A percentile compares a stretch with the other conserved stretches of the same genome.
These are phyloP conservation scores for Aethina tumida DNA, from an alignment of 1,140 invertebrate species.

Conservation along the genomic window DNA sequence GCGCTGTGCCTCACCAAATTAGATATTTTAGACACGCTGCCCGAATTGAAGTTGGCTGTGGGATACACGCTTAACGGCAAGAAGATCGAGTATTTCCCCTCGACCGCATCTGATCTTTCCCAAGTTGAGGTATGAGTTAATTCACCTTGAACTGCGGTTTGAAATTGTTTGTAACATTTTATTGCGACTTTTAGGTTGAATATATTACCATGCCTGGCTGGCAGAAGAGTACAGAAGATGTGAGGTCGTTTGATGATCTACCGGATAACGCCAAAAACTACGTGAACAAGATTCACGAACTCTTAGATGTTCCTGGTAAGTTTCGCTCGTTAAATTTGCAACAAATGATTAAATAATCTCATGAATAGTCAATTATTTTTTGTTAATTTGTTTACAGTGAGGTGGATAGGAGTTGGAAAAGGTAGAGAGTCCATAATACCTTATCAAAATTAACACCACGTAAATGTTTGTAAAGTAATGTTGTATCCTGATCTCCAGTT, in stretches of 20 bases:
- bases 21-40: constrained; percentile 88
- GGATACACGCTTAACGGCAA: constrained; percentile 76
- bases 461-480: too few species aligned
- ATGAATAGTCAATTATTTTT: too few species aligned
- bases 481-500: too few species aligned
- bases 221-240: constrained; percentile 69
- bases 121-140: constrained; percentile 57
- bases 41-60: constrained; percentile 49
- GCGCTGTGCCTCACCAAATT: constrained; percentile 88
- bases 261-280: constrained; percentile 84
- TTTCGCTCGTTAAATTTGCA: too few species aligned
- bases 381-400: constrained; percentile 60
- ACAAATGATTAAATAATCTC: too few species aligned
- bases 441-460: too few species aligned
- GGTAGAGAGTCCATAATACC: constrained; percentile 68
- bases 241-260: constrained; percentile 76
- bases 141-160: too few species aligned
- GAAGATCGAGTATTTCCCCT: constrained; percentile 65
- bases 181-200: constrained; percentile 57
- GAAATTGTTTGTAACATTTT: too few species aligned
- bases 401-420: constrained; percentile 95
- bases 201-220: constrained; percentile 91
- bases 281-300: constrained; percentile 74
- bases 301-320: constrained; percentile 76
- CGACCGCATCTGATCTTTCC: constrained; percentile 58